Percentiles rank a stretch among this genome's conserved stretches.
Evolutionary conservation across 2,797 vertebrate genomes (phyloP).

Genomic region (Natrix natrix): DNA sequence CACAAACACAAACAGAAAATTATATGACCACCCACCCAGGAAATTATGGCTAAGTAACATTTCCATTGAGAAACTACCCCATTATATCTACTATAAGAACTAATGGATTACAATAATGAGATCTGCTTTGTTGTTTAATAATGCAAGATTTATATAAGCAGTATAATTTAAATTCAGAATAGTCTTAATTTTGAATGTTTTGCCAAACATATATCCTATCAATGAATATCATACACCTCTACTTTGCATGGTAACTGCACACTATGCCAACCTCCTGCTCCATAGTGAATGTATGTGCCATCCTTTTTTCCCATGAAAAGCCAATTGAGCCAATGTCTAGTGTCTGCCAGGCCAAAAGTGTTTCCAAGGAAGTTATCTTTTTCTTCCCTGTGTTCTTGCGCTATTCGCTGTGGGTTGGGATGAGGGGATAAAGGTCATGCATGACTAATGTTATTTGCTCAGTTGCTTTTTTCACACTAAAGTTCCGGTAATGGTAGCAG

Average conservation of each 20-base stretch:
- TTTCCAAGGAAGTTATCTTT: not conserved
- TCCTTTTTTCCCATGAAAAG: no score
- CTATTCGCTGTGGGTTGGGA: constrained; percentile 18
- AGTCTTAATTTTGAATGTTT: not conserved
- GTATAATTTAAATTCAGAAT: not conserved
- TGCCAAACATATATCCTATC: not conserved
- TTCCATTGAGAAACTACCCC: not conserved
- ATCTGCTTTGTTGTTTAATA: not conserved
- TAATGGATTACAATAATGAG: not conserved
- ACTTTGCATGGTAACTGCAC: not conserved
- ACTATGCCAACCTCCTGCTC: no score
- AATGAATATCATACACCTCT: not conserved
- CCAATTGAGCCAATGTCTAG: not conserved
- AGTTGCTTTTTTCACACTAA: not conserved
- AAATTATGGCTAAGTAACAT: not conserved
- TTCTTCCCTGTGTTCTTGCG: not conserved
- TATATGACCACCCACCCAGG: no score
- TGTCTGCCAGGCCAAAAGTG: not conserved
- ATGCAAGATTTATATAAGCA: not conserved
- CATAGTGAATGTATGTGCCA: not conserved
- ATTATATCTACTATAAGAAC: not conserved
- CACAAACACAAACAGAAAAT: not conserved
- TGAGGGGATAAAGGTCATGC: constrained; percentile 11
- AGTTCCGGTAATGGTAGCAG: not conserved
- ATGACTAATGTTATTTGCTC: not conserved